phyloP scores from a whole-genome alignment of 2,888 invertebrate genomes.

The Caenorhabditis sp. region DNA sequence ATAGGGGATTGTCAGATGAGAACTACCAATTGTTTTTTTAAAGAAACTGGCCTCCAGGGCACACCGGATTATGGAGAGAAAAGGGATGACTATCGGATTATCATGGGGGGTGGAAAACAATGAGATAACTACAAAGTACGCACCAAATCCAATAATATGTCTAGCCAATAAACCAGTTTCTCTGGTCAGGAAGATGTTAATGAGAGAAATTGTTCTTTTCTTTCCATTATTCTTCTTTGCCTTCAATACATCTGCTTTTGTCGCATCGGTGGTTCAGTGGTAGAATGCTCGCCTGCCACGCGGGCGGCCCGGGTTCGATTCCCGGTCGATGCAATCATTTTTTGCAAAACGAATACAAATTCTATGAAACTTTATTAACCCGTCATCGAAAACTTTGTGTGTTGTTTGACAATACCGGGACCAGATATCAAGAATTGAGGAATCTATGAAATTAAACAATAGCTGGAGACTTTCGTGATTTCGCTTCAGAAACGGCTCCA shows the following conservation, averaged over 20 bases:
- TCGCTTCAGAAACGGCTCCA: slow-evolving; percentile 45
- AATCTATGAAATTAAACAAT: slow-evolving; percentile 14
- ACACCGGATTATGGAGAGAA: background rate
- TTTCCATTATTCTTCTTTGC: too few species aligned
- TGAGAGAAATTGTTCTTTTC: too few species aligned
- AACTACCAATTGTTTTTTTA: background rate
- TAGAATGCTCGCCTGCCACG: slow-evolving; percentile 80
- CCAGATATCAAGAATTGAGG: slow-evolving; percentile 9
- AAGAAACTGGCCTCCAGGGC: background rate
- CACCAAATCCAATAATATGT: too few species aligned
- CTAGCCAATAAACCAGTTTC: too few species aligned
- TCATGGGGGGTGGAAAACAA: too few species aligned
- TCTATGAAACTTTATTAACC: slow-evolving; percentile 44
- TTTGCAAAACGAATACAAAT: slow-evolving; percentile 7
- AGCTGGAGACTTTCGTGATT: slow-evolving; percentile 39
- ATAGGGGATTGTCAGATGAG: background rate
- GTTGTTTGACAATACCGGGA: slow-evolving; percentile 52
- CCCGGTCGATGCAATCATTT: slow-evolving; percentile 75
- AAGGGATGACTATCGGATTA: background rate
- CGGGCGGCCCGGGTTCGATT: slow-evolving; percentile 79
- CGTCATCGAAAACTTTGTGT: slow-evolving; percentile 11
- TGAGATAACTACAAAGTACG: too few species aligned
- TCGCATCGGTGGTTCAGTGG: slow-evolving; percentile 79
- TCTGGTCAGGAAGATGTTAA: too few species aligned
- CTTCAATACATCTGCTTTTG: too few species aligned